Base-by-base conservation (phyloP, 2,113 vertebrate species). In the Pseudorectes ferrugineus region DNA sequence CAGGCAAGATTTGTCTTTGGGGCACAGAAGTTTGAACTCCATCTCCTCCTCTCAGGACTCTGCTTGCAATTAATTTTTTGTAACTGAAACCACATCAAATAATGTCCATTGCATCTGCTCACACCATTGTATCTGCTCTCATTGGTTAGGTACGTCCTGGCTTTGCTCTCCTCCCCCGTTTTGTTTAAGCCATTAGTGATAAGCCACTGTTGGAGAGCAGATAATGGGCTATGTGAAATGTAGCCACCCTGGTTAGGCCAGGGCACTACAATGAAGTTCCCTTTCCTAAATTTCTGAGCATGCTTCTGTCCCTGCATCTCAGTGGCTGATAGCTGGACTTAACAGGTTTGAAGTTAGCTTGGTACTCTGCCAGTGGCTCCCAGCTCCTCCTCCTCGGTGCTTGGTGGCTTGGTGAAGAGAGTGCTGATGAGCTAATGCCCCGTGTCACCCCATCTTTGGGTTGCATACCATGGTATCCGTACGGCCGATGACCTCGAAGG, bases 401-500 rank as follows among this genome's bases (percentile, higher is more conserved):
- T 68, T 8, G 57, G 51, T 20, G 21, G 16, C 14, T 31, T 48
- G 52, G 28, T 2, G 4, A 77, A 49, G 46, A 15, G 18, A 35
- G 12, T 24, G 28, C 73, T 51, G 19, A 51, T 0, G 12, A 40
- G 12, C 42, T 58, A 65, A 65, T 6, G 43, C 61, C 49, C 88
- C 9, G 1, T 35, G 22, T 57, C 26, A 36, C 28, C 35, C 33
- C 28, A n/a, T 33, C 31, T 79, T 82, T 36, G 7, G 62, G 12
- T 25, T 38, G 52, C 98, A 63, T 97, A 99, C 99, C 98, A 99
- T 99, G 78, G 97, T 92, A 12, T 83, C 93, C 1, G 84, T 97
- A 49, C 77, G 96, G 42, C 99, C 99, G 2, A 98, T 97, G 97
- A 98, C 99, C 91, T 99, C 99, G 7, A 99, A 94, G 48, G 98